A percentile compares a stretch with the other conserved stretches of the same genome.
phyloP scores from a whole-genome alignment of 2,797 vertebrate species.

The Uromys caudimaculatus region DNA sequence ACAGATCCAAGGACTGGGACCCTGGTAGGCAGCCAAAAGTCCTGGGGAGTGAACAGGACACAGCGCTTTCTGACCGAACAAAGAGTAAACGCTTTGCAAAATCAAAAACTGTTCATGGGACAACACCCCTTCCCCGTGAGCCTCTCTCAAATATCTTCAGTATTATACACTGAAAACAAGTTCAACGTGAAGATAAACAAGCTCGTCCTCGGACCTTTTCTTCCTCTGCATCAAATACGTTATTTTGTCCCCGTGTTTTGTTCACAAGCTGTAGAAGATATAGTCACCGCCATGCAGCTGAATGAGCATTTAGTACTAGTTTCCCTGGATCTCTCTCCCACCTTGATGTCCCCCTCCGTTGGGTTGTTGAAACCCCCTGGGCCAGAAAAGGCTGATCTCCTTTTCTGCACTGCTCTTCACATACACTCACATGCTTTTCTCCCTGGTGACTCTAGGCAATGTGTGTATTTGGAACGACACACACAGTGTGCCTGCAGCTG shows the following conservation, averaged over 20 bases:
- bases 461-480: neutral
- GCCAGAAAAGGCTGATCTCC: accelerated
- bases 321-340: no score
- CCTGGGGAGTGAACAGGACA: no score
- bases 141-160: neutral
- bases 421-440: no score
- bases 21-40: accelerated
- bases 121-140: accelerated
- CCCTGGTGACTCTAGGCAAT: neutral
- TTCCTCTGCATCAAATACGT: neutral
- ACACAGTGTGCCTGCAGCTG: no score
- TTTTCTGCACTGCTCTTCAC: no score
- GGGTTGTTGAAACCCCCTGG: accelerated
- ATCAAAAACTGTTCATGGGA: neutral
- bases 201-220: neutral
- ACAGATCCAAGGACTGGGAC: accelerated
- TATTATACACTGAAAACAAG: neutral
- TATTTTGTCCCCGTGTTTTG: neutral
- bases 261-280: neutral
- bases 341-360: no score
- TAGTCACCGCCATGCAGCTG: neutral
- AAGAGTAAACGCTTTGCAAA: accelerated
- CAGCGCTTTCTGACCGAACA: no score
- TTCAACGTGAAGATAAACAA: neutral
- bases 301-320: accelerated